Evolutionary conservation across 2,888 invertebrate genomes (phyloP).

Genomic region (Slavum lentiscoides): DNA sequence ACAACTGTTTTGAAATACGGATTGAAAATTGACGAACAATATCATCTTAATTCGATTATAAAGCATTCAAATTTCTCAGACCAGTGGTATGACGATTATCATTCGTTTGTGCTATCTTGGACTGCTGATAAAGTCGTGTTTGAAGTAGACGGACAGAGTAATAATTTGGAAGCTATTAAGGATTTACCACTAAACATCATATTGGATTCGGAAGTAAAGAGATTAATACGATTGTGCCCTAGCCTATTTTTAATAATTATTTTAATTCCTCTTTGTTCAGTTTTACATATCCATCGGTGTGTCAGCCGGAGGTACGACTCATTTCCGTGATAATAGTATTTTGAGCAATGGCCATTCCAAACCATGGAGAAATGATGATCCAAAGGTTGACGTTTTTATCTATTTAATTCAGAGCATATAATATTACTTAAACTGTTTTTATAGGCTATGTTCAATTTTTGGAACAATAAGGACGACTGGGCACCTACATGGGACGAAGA

Average conservation of each 20-base stretch:
- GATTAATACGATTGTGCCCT: not conserved
- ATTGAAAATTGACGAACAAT: conserved; percentile 23
- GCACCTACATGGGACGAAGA: conserved; percentile 62
- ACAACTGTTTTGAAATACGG: conserved; percentile 23
- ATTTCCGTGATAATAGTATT: conserved; percentile 57
- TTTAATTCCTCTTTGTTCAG: conserved; percentile 53
- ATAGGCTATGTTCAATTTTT: too few species aligned
- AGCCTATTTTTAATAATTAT: not conserved
- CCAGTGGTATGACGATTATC: conserved; percentile 21
- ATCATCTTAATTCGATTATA: conserved; percentile 5
- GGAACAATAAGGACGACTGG: conserved; percentile 59
- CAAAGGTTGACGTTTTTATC: conserved; percentile 60
- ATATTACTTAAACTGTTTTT: too few species aligned
- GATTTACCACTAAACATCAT: conserved; percentile 8
- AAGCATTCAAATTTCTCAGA: not conserved
- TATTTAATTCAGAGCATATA: not conserved
- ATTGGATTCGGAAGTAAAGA: conserved; percentile 34
- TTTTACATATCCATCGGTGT: conserved; percentile 58
- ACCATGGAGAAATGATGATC: conserved; percentile 74
- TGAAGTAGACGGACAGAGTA: conserved; percentile 26
- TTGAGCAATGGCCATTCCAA: conserved; percentile 61
- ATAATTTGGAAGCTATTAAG: not conserved
- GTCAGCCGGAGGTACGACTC: conserved; percentile 58
- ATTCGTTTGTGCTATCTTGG: conserved; percentile 9
- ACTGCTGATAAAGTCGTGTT: conserved; percentile 12